Evolutionary conservation across 2,888 invertebrate genomes (phyloP), one percentile per base, ranked within the genome.

Genomic region (Diogma glabrata): DNA sequence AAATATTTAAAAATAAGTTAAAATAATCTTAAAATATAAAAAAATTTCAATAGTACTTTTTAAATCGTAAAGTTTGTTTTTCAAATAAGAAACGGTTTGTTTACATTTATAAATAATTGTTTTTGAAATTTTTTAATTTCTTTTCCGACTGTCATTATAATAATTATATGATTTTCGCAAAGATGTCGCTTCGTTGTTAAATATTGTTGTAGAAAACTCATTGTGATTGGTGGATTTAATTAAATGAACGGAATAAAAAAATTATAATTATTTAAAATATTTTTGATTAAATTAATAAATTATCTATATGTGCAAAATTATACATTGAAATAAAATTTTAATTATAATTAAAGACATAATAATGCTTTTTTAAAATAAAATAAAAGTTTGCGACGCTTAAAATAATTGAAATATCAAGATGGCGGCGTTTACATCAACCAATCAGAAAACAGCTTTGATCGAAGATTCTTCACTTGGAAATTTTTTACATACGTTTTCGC

Each of bases 351-450:
- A 24, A 23, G 16, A 23, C 16, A 26, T 12, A 19, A 26, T 28
- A 26, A 19, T 47, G 26, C 17, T 14, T 47, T 47, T 24, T 24
- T 40, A 43, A 47, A 19, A 26, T 46, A 46, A 16, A 16, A 17
- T 28, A 30, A 28, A 47, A 43, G 20, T 22, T 43, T 9, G 43
- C 23, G 43, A 43, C 43, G 43, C 43, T 46, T 24, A 46, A 40
- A 48, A 48, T 22, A 28, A 14, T 14, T 14, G 14, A 36, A 33
- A 33, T 47, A 48, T 28, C 47, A 53, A 50, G 55, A 84, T 84
- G 83, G 83, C 83, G 80, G 80, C 75, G 69, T 67, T 65, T 58
- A 66, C 67, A 72, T 73, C 73, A 73, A 75, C 84, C 84, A 84
- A 84, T 84, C 74, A 75, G 76, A 78, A 72, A 70, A 72, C 72